phyloP scores from a whole-genome alignment of 2,888 invertebrate genomes.

The Eupithecia subumbrata region DNA sequence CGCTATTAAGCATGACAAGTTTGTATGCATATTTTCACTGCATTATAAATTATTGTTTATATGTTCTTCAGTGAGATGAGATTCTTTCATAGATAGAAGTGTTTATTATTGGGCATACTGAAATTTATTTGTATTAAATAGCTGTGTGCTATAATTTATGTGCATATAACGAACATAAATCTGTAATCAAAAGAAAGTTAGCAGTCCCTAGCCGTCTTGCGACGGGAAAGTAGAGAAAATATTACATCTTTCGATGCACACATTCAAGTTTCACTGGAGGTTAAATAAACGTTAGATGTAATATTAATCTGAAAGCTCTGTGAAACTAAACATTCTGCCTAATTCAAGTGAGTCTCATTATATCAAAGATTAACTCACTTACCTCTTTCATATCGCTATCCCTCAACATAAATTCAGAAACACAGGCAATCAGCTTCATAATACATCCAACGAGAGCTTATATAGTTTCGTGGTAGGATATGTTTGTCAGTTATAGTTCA shows the following conservation, averaged over 20 bases:
- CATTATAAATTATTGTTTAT: constrained; percentile 1
- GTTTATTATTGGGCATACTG: constrained; percentile 7
- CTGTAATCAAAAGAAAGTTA: constrained; percentile 48
- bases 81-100: constrained; percentile 3
- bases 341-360: constrained; percentile 27
- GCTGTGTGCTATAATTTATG: constrained; percentile 25
- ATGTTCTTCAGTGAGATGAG: constrained; percentile 15
- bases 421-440: constrained; percentile 42
- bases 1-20: not conserved
- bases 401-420: constrained; percentile 27
- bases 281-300: constrained; percentile 36
- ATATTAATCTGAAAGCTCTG: constrained; percentile 37
- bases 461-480: constrained; percentile 20
- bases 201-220: constrained; percentile 39
- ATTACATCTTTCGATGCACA: constrained; percentile 18
- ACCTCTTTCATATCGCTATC: constrained; percentile 30
- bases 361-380: constrained; percentile 24
- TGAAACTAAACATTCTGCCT: constrained; percentile 24
- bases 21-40: constrained; percentile 2
- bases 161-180: constrained; percentile 31
- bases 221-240: constrained; percentile 32
- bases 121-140: constrained; percentile 16
- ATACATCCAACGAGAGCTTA: constrained; percentile 35
- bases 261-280: constrained; percentile 5
- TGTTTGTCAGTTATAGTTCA: constrained; percentile 41